Evolutionary conservation across 2,888 invertebrate genomes (phyloP).

Genomic region (Laothoe populi): DNA sequence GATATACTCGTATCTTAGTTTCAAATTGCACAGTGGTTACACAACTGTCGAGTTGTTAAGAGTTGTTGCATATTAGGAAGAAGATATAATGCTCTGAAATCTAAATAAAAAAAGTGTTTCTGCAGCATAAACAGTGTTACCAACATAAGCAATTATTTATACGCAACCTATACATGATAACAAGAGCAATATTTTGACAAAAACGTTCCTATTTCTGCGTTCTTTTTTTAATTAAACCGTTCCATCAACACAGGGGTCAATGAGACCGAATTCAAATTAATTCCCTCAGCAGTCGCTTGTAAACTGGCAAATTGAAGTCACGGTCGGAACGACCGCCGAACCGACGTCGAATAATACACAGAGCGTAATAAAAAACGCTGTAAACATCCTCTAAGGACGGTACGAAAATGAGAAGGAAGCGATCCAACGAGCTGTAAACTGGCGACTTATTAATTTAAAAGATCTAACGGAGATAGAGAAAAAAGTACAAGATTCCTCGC

Average conservation of each 20-base stretch:
- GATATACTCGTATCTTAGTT: too few species aligned
- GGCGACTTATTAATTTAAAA: slow-evolving; percentile 62
- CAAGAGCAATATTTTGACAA: neutral
- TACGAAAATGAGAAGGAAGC: slow-evolving; percentile 56
- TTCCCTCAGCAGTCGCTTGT: slow-evolving; percentile 38
- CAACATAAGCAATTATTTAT: neutral
- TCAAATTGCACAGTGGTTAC: too few species aligned
- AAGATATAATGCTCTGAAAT: too few species aligned
- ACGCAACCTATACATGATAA: neutral
- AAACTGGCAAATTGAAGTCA: slow-evolving; percentile 44
- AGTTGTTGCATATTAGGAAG: too few species aligned
- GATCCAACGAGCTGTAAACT: slow-evolving; percentile 56
- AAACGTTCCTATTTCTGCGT: neutral
- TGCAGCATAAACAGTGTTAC: neutral
- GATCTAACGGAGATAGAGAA: slow-evolving; percentile 38
- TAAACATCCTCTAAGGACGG: slow-evolving; percentile 46
- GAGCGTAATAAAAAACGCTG: slow-evolving; percentile 53
- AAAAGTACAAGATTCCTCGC: slow-evolving; percentile 47
- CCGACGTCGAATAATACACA: slow-evolving; percentile 41
- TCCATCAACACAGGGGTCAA: slow-evolving; percentile 33
- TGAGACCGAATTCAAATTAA: slow-evolving; percentile 44
- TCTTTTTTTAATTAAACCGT: slow-evolving; percentile 23
- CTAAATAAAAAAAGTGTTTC: neutral
- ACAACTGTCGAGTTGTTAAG: too few species aligned
- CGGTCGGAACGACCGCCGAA: slow-evolving; percentile 41